Conservation (phyloP, 1,140 invertebrate genomes). For the Alviniconcha marisindica region DNA sequence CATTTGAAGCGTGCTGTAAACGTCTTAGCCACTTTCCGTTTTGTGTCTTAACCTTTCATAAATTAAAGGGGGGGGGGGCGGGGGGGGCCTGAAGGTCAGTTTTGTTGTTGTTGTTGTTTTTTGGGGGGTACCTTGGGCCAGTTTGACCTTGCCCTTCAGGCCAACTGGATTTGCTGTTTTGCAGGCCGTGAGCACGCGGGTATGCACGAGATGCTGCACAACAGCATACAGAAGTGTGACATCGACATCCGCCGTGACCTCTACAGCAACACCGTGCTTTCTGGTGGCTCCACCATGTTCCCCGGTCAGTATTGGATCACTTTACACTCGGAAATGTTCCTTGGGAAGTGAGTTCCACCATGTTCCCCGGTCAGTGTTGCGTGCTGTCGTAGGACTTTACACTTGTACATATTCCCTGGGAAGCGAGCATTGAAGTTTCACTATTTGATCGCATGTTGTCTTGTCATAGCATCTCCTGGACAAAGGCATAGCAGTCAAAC, state of each 20-base stretch:
- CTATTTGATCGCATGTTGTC: too few species aligned
- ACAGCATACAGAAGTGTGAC: constrained; percentile 84
- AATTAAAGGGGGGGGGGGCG: too few species aligned
- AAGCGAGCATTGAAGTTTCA: too few species aligned
- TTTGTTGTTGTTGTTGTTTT: too few species aligned
- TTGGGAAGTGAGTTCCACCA: not conserved
- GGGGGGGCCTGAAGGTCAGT: too few species aligned
- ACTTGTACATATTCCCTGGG: not conserved
- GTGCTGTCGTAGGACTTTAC: not conserved
- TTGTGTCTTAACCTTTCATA: too few species aligned
- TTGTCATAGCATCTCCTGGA: not conserved
- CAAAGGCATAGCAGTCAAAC: not conserved
- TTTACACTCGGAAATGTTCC: not conserved
- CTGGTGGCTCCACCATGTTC: constrained; percentile 72
- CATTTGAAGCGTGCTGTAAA: too few species aligned
- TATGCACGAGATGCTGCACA: constrained; percentile 84
- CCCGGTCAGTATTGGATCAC: constrained; percentile 77
- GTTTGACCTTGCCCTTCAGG: too few species aligned
- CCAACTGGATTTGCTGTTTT: too few species aligned
- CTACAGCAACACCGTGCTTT: constrained; percentile 86
- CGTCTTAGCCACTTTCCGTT: too few species aligned
- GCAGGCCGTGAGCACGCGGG: constrained; percentile 58
- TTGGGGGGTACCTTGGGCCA: too few species aligned
- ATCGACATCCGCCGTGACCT: constrained; percentile 92
- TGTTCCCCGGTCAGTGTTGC: not conserved